Conservation (phyloP, 2,888 invertebrate species). For the Drosophila paranaensis region DNA sequence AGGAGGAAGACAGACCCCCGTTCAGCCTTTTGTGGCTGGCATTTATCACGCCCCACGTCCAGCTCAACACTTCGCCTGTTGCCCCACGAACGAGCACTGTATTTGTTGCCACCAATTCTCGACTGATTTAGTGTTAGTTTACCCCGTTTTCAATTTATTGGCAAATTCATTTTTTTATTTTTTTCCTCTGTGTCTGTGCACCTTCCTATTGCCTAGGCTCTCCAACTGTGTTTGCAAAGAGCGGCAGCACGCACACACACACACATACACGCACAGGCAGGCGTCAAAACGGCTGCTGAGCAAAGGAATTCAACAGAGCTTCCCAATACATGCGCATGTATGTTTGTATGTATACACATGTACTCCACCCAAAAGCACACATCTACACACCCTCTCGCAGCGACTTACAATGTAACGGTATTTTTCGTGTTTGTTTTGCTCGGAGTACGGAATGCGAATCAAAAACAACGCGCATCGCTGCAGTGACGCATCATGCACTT, state of each 20-base stretch:
- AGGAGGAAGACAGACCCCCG: not conserved
- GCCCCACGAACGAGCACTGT: not conserved
- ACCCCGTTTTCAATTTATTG: slow-evolving; percentile 12
- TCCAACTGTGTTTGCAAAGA: slow-evolving; percentile 26
- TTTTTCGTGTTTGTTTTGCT: slow-evolving; percentile 60
- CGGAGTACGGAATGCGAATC: slow-evolving; percentile 32
- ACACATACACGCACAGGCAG: slow-evolving; percentile 2
- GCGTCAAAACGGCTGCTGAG: slow-evolving; percentile 39
- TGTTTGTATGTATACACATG: slow-evolving; percentile 11
- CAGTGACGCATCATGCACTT: slow-evolving; percentile 4
- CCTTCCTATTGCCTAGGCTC: slow-evolving; percentile 26
- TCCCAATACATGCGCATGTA: slow-evolving; percentile 10
- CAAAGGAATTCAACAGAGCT: slow-evolving; percentile 43
- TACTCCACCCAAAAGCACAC: slow-evolving; percentile 47
- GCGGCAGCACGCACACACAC: slow-evolving; percentile 16
- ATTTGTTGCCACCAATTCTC: slow-evolving; percentile 7
- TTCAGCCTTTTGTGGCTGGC: not conserved
- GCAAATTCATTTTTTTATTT: slow-evolving; percentile 10
- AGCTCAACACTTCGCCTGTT: not conserved
- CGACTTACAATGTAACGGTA: slow-evolving; percentile 54
- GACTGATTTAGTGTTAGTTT: slow-evolving; percentile 20
- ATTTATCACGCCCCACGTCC: not conserved
- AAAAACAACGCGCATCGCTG: slow-evolving; percentile 31
- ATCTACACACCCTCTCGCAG: slow-evolving; percentile 12
- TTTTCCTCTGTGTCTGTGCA: slow-evolving; percentile 15